Evolutionary conservation across 1,140 invertebrate species (phyloP).

Genomic region (Panonychus citri): DNA sequence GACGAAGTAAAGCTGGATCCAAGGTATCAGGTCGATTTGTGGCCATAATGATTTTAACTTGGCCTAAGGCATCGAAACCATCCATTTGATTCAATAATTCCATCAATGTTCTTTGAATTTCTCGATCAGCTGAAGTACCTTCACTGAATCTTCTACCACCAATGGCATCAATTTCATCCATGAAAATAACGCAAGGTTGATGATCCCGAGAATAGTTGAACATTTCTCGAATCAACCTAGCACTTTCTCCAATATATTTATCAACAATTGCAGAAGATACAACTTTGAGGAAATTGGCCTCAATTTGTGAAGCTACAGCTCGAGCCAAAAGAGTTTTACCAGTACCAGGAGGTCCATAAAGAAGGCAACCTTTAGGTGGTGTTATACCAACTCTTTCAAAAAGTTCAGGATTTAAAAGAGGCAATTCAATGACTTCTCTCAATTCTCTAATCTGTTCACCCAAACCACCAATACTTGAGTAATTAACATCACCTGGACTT

Average conservation of each 20-base stretch:
- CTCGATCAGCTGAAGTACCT: slow-evolving; percentile 93
- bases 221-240: slow-evolving; percentile 95
- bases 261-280: slow-evolving; percentile 99
- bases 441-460: slow-evolving; percentile 93
- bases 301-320: slow-evolving; percentile 88
- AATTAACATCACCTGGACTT: slow-evolving; percentile 92
- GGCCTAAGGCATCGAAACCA: slow-evolving; percentile 98
- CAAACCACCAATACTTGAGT: slow-evolving; percentile 84
- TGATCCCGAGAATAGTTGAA: slow-evolving; percentile 98
- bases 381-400: slow-evolving; percentile 95
- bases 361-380: slow-evolving; percentile 86
- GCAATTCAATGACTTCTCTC: slow-evolving; percentile 92
- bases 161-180: slow-evolving; percentile 85
- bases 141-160: slow-evolving; percentile 55
- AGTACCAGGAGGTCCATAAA: slow-evolving; percentile 93
- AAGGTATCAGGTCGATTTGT: slow-evolving; percentile 95
- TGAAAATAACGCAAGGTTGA: slow-evolving; percentile 95
- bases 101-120: slow-evolving; percentile 91
- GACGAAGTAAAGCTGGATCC: slow-evolving; percentile 85
- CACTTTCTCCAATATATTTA: slow-evolving; percentile 98
- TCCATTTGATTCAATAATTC: slow-evolving; percentile 99
- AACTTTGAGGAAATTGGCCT: slow-evolving; percentile 96
- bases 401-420: slow-evolving; percentile 86
- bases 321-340: slow-evolving; percentile 89
- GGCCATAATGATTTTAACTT: slow-evolving; percentile 99